Percentiles rank a stretch among this genome's conserved stretches.
These are phyloP conservation scores for Muscicapa adusta DNA, from an alignment of 2,113 vertebrate genomes.

Conservation along the genomic window DNA sequence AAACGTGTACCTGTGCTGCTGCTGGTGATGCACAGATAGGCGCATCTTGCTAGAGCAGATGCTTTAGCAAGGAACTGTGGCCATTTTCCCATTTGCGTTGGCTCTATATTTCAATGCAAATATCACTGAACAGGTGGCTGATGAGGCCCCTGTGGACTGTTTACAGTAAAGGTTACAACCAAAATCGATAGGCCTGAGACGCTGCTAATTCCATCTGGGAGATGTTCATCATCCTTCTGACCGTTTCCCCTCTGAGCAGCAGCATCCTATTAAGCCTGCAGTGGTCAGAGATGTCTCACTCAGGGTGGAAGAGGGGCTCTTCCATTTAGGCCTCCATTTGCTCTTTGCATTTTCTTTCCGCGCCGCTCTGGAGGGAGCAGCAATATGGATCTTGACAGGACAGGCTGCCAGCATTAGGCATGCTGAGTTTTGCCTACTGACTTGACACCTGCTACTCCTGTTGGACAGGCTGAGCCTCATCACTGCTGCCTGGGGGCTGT, in stretches of 20 bases:
- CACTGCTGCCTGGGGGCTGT: neutral
- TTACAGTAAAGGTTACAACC: constrained; percentile 61
- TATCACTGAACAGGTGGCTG: constrained; percentile 61
- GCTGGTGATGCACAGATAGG: constrained; percentile 15
- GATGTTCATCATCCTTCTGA: constrained; percentile 43
- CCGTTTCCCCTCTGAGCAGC: neutral
- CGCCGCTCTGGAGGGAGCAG: neutral
- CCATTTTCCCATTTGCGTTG: constrained; percentile 58
- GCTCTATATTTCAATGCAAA: constrained; percentile 59
- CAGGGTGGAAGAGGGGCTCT: constrained; percentile 18
- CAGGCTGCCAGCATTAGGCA: constrained; percentile 1
- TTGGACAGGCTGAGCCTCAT: neutral
- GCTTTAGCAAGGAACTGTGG: constrained; percentile 49
- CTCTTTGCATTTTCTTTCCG: neutral
- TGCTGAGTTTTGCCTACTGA: constrained; percentile 43
- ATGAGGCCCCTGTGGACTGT: constrained; percentile 49
- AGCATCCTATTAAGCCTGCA: constrained; percentile 29
- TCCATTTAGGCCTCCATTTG: neutral
- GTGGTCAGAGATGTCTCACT: constrained; percentile 1
- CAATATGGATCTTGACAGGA: neutral
- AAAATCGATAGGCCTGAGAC: constrained; percentile 56
- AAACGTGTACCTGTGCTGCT: constrained; percentile 30
- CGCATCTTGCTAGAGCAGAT: constrained; percentile 30
- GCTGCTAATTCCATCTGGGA: constrained; percentile 44
- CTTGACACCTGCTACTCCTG: constrained; percentile 18